These are phyloP conservation scores for Denticeps clupeoides DNA, from an alignment of 2,797 vertebrate species.

Conservation along the genomic window DNA sequence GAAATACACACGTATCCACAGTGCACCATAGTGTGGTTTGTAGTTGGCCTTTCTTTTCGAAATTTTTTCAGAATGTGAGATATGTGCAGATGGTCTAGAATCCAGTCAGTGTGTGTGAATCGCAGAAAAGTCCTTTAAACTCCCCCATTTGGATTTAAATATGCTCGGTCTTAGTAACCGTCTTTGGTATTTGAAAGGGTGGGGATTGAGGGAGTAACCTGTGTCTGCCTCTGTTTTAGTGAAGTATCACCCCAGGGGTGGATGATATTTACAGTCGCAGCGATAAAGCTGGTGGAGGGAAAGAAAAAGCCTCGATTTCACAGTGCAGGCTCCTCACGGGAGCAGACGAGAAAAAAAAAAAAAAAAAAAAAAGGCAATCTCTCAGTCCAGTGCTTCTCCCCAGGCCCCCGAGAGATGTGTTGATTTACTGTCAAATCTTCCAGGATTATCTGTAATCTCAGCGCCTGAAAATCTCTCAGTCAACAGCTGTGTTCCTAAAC, in stretches of 20 bases:
- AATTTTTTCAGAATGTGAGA: no score
- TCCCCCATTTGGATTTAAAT: no score
- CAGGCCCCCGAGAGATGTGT: conserved; percentile 40
- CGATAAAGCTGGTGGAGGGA: conserved; percentile 24
- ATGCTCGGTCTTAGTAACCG: no score
- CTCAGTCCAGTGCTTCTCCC: conserved; percentile 26
- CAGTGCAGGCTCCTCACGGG: not conserved
- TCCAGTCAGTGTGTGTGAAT: no score
- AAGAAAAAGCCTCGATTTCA: conserved; percentile 10
- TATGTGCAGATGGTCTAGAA: no score
- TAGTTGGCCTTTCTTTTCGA: no score
- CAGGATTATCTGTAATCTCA: conserved; percentile 56
- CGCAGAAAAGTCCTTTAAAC: no score
- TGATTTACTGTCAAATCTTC: conserved; percentile 51
- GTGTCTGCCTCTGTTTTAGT: conserved; percentile 21
- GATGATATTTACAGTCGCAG: conserved; percentile 31
- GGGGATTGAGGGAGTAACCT: conserved; percentile 11
- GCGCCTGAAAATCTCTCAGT: conserved; percentile 32
- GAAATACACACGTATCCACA: no score
- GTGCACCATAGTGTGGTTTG: no score
- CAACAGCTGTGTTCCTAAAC: conserved; percentile 26
- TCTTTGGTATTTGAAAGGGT: not conserved
- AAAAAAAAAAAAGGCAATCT: conserved; percentile 26
- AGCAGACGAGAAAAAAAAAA: not conserved
- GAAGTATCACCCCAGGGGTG: conserved; percentile 23